phyloP scores from a whole-genome alignment of 2,888 invertebrate species.

The Tenthredo notha region DNA sequence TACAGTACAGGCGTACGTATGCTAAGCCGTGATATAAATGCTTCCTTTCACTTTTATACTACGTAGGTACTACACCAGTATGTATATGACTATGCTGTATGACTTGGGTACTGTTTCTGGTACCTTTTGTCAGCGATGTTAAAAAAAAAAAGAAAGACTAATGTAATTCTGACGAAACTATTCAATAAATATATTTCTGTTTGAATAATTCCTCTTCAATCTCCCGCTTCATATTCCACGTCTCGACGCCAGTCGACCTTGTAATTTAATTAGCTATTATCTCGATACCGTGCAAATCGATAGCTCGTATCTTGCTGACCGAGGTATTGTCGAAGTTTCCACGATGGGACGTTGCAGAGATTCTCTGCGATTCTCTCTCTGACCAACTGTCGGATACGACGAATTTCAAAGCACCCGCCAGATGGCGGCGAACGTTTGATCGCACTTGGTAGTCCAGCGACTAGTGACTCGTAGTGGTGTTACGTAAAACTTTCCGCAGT shows the following conservation, averaged over 20 bases:
- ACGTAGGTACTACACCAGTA: neutral
- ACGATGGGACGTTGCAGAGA: neutral
- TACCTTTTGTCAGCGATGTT: neutral
- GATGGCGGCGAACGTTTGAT: neutral
- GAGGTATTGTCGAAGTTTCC: neutral
- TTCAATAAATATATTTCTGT: constrained; percentile 50
- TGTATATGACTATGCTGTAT: constrained; percentile 1
- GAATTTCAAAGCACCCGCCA: neutral
- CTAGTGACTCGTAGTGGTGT: constrained; percentile 3
- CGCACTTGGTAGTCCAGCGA: neutral
- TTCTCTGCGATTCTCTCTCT: neutral
- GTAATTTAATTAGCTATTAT: neutral
- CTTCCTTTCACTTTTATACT: constrained; percentile 41
- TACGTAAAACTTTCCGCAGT: neutral
- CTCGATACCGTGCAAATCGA: neutral
- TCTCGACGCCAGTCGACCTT: neutral
- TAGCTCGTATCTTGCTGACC: neutral
- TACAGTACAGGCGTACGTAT: neutral
- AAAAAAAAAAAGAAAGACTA: neutral
- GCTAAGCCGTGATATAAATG: neutral
- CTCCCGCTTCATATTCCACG: neutral
- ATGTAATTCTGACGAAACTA: constrained; percentile 28
- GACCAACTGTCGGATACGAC: neutral
- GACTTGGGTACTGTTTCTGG: neutral
- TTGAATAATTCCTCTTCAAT: neutral